Evolutionary conservation across 2,888 invertebrate species (phyloP), one percentile per base, ranked within the genome.

Genomic region (Amblyjoppa proteus): DNA sequence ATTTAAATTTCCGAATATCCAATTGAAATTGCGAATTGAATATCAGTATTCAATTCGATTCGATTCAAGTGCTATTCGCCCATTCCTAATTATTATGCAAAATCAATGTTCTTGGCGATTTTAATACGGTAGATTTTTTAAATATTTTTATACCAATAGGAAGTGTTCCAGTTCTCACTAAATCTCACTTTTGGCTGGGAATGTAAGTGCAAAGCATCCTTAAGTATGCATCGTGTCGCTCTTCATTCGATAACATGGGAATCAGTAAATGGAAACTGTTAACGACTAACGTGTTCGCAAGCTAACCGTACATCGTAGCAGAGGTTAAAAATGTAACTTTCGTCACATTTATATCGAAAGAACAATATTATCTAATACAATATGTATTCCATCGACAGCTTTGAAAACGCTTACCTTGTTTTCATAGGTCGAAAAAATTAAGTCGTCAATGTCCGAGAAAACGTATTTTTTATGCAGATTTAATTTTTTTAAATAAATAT

Each of bases 251-350:
- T 78, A 77, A 81, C 45, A 51, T 81, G 73, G 77, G 73, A 84
- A 81, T 81, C 81, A 28, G 83, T 69, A 61, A 74, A 81, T 74
- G 81, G 81, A 85, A 74, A 85, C 74, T 77, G 78, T 64, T 79
- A 79, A 83, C 78, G 20, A 73, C 56, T 73, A 73, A 73, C 56
- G 45, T 1, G 41, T 20, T 69, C 7, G 13, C 28, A 20, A 16
- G 53, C 51, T n/a, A 51, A 71, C 53, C 28, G 58, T 64, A 64
- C 61, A 61, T 61, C 11, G 16, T 70, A 28, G 16, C 51, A 28
- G 61, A 69, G 13, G 25, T 45, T 20, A 34, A 49, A 28, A 20
- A 20, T 20, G 20, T 20, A 20, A 69, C 28, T 41, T 45, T 45
- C 28, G 16, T 69, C 20, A 45, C n/a, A 69, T 49, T 69, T 9